Conservation (phyloP, 2,888 invertebrate species). For the Rhimphoctona megacephalus region DNA sequence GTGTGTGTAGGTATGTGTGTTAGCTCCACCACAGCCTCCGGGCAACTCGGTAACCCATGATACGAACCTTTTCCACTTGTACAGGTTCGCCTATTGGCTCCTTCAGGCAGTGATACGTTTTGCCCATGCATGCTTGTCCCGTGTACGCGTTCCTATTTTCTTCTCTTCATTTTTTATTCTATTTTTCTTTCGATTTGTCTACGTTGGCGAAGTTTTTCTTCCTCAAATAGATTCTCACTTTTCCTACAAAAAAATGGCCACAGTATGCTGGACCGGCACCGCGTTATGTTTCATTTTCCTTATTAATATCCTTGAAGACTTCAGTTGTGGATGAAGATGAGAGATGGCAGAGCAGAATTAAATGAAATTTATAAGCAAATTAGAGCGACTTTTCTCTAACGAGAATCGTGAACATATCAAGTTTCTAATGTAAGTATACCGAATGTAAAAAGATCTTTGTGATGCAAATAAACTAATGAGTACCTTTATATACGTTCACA, state of each 20-base stretch:
- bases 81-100: slow-evolving; percentile 42
- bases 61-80: slow-evolving; percentile 41
- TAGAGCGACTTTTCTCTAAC: not conserved
- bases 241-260: slow-evolving; percentile 11
- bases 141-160: slow-evolving; percentile 15
- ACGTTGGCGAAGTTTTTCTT: slow-evolving; percentile 20
- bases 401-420: not conserved
- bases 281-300: slow-evolving; percentile 20
- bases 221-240: slow-evolving; percentile 26
- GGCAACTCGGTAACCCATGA: slow-evolving; percentile 14
- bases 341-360: not conserved
- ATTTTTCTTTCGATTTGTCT: slow-evolving; percentile 5
- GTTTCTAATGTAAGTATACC: not conserved
- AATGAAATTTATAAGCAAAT: not conserved
- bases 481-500: not conserved
- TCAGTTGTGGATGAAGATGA: slow-evolving; percentile 23
- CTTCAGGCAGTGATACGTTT: slow-evolving; percentile 45
- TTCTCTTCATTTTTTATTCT: not conserved
- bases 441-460: not conserved
- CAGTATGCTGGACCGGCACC: not conserved
- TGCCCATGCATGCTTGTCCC: slow-evolving; percentile 1
- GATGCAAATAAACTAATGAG: not conserved
- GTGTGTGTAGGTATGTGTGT: not conserved
- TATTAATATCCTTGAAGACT: slow-evolving; percentile 36
- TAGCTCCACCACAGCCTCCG: slow-evolving; percentile 4